Conservation (phyloP, 2,113 vertebrate genomes). For the Tursiops truncatus region DNA sequence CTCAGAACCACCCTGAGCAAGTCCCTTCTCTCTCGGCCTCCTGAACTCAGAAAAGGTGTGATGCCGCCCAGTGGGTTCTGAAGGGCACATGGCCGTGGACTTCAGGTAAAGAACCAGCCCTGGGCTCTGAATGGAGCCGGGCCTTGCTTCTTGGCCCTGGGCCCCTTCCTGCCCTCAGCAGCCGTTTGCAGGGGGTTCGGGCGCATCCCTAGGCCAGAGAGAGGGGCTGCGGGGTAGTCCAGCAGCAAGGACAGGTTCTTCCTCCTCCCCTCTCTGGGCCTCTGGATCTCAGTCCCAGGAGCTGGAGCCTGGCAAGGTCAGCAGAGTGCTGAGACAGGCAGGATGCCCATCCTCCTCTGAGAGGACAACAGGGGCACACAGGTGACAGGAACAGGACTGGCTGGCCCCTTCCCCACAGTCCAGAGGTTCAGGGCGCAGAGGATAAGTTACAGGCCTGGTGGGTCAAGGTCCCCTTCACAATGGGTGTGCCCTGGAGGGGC, state of each 20-base stretch:
- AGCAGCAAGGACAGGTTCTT: neutral
- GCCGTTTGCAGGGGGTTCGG: neutral
- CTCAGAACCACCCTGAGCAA: neutral
- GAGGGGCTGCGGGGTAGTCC: neutral
- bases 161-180: neutral
- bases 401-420: neutral
- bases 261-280: too few relatives aligned
- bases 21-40: neutral
- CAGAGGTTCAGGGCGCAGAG: neutral
- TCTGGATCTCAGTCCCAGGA: conserved; percentile 25
- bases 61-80: neutral
- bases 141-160: neutral
- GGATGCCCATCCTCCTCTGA: neutral
- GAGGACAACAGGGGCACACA: neutral
- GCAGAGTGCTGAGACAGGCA: neutral
- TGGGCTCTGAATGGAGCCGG: neutral
- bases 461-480: neutral
- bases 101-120: neutral
- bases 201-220: neutral
- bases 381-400: neutral
- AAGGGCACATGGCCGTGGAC: neutral
- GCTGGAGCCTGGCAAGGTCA: conserved; percentile 57
- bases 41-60: neutral
- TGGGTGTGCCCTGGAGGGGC: neutral
- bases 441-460: neutral